These are phyloP conservation scores for Suillia variegata DNA, from an alignment of 2,888 invertebrate genomes.

Conservation along the genomic window DNA sequence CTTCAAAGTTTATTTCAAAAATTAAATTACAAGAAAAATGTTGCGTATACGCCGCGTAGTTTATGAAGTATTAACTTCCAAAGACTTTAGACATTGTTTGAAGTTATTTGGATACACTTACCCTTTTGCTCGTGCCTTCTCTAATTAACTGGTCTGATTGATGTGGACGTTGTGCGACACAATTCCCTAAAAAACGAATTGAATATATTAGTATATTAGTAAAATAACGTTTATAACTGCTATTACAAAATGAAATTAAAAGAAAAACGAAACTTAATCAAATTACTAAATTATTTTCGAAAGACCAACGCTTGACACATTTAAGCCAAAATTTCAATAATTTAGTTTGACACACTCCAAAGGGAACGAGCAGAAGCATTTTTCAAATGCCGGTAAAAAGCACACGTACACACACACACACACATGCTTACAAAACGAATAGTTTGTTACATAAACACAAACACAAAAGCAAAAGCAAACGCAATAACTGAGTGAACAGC, in stretches of 20 bases:
- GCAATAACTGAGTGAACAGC: slow-evolving; percentile 8
- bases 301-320: no score
- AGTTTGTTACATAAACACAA: slow-evolving; percentile 2
- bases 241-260: no score
- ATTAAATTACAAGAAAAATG: no score
- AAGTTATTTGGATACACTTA: slow-evolving; percentile 61
- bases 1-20: no score
- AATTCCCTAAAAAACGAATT: slow-evolving; percentile 67
- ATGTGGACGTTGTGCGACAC: slow-evolving; percentile 82
- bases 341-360: background rate
- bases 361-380: no score
- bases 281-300: background rate
- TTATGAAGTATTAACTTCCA: no score
- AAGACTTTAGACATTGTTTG: no score
- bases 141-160: slow-evolving; percentile 83
- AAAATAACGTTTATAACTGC: no score
- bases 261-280: slow-evolving; percentile 8
- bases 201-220: background rate
- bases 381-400: no score
- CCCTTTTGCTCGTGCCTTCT: slow-evolving; percentile 84
- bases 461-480: background rate
- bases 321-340: no score
- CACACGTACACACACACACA: no score
- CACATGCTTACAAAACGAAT: background rate
- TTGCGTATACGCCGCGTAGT: no score